phyloP scores from a whole-genome alignment of 2,797 vertebrate species.

The Gymnothorax javanicus region DNA sequence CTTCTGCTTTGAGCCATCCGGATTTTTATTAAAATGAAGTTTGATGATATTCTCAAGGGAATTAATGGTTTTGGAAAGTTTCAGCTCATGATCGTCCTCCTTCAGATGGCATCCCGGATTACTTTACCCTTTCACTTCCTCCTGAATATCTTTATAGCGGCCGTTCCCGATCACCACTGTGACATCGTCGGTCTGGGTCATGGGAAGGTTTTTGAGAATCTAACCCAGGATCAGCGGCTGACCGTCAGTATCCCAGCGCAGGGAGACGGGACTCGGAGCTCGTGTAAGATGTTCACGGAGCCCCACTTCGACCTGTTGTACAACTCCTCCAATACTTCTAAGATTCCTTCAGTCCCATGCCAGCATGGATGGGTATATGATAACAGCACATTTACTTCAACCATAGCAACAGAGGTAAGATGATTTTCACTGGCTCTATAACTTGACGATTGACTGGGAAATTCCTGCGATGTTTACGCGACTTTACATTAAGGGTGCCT shows the following conservation, averaged over 20 bases:
- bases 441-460: too few species aligned
- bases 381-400: slow-evolving; percentile 77
- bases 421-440: background rate
- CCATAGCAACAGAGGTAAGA: slow-evolving; percentile 82
- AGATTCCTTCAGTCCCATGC: too few species aligned
- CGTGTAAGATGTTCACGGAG: slow-evolving; percentile 79
- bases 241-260: slow-evolving; percentile 73
- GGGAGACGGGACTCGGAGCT: slow-evolving; percentile 72
- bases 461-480: too few species aligned
- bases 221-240: slow-evolving; percentile 72
- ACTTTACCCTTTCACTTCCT: background rate
- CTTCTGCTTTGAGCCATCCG: too few species aligned
- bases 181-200: slow-evolving; percentile 65
- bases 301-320: too few species aligned
- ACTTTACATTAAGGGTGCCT: background rate
- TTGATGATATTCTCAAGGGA: slow-evolving; percentile 82
- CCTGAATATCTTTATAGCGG: slow-evolving; percentile 61
- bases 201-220: slow-evolving; percentile 62
- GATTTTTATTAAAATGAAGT: slow-evolving; percentile 72
- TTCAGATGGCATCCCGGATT: background rate
- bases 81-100: background rate
- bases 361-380: slow-evolving; percentile 80
- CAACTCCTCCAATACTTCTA: too few species aligned
- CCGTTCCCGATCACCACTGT: slow-evolving; percentile 82
- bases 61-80: background rate